Evolutionary conservation across 2,888 invertebrate genomes (phyloP).

Genomic region (Apodemia arnacis): DNA sequence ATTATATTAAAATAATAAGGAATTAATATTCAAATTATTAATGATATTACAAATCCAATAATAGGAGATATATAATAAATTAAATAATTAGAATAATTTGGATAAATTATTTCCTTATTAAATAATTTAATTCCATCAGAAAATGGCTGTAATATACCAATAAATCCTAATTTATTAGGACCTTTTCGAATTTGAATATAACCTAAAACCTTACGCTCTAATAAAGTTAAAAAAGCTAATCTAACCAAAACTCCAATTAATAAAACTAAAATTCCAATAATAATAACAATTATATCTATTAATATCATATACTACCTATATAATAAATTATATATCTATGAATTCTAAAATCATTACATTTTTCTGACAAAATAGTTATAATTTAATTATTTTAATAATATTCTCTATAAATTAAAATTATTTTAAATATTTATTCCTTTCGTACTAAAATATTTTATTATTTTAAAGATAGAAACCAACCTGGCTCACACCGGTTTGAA

Average conservation of each 20-base stretch:
- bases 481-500: slow-evolving; percentile 99
- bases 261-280: slow-evolving; percentile 92
- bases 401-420: slow-evolving; percentile 90
- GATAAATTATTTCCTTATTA: slow-evolving; percentile 95
- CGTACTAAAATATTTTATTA: slow-evolving; percentile 97
- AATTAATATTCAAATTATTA: slow-evolving; percentile 94
- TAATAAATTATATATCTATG: slow-evolving; percentile 93
- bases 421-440: slow-evolving; percentile 97
- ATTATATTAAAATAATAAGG: slow-evolving; percentile 93
- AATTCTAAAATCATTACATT: slow-evolving; percentile 98
- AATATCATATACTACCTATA: slow-evolving; percentile 86
- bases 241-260: slow-evolving; percentile 95
- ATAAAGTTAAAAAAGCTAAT: slow-evolving; percentile 97
- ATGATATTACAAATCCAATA: slow-evolving; percentile 94
- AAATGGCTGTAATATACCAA: slow-evolving; percentile 91
- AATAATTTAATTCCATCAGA: slow-evolving; percentile 98
- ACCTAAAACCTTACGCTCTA: slow-evolving; percentile 96
- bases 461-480: slow-evolving; percentile 98
- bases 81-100: slow-evolving; percentile 94
- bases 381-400: slow-evolving; percentile 88
- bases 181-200: slow-evolving; percentile 97
- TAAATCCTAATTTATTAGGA: slow-evolving; percentile 90
- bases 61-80: slow-evolving; percentile 95
- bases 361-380: slow-evolving; percentile 95
- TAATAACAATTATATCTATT: slow-evolving; percentile 91